Evolutionary conservation across 2,888 invertebrate genomes (phyloP).

Genomic region (Digitonthophagus gazella): DNA sequence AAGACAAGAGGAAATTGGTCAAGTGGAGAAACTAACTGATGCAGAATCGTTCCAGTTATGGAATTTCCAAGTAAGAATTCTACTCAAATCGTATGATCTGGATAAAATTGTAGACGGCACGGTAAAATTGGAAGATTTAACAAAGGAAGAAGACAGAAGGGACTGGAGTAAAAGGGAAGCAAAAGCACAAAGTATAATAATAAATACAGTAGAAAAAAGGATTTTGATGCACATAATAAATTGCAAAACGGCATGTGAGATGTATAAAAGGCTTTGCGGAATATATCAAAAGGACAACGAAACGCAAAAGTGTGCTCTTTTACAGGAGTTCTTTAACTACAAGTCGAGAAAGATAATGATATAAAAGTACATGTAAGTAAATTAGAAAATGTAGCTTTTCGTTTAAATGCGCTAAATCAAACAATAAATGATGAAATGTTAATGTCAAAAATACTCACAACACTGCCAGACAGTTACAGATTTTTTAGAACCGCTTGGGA

Average conservation of each 20-base stretch:
- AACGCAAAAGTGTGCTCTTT: conserved; percentile 26
- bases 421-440: background rate
- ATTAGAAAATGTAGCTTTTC: conserved; percentile 27
- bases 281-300: conserved; percentile 26
- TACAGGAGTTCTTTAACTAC: conserved; percentile 29
- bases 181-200: conserved; percentile 36
- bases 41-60: background rate
- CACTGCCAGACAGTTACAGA: background rate
- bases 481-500: conserved; percentile 1
- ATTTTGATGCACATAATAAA: conserved; percentile 27
- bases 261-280: conserved; percentile 21
- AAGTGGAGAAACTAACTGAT: conserved; percentile 1
- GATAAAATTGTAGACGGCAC: background rate
- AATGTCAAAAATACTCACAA: background rate
- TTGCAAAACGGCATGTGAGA: conserved; percentile 24
- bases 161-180: conserved; percentile 31
- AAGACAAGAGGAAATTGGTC: background rate
- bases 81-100: background rate
- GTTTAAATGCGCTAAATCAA: conserved; percentile 22
- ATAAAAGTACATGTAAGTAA: conserved; percentile 21
- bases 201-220: conserved; percentile 31
- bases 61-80: background rate
- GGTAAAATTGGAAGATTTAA: background rate
- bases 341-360: conserved; percentile 22
- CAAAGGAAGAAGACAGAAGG: background rate